These are phyloP conservation scores for Malurus splendens DNA, from an alignment of 2,797 vertebrate species.

Conservation along the genomic window DNA sequence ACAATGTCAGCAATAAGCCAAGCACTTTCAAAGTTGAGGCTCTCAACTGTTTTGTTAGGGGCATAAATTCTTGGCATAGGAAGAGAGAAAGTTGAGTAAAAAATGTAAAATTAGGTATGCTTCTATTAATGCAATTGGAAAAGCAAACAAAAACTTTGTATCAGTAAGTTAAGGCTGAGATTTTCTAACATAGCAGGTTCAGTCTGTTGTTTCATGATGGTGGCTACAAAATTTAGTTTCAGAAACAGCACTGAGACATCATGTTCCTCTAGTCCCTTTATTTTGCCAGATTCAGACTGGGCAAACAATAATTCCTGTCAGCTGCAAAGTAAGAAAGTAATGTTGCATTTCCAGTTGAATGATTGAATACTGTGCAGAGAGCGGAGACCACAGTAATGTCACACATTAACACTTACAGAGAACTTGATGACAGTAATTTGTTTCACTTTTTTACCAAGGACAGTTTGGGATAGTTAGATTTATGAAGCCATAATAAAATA, in stretches of 20 bases:
- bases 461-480: slow-evolving; percentile 31
- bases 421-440: slow-evolving; percentile 19
- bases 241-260: neutral
- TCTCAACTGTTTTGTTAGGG: neutral
- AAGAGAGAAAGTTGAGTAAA: neutral
- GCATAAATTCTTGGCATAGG: neutral
- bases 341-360: slow-evolving; percentile 2
- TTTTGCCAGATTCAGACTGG: slow-evolving; percentile 28
- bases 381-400: slow-evolving; percentile 20
- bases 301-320: neutral
- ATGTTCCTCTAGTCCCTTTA: neutral
- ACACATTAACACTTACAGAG: slow-evolving; percentile 16
- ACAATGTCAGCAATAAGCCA: neutral
- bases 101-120: neutral
- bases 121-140: neutral
- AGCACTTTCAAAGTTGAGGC: neutral
- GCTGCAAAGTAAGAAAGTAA: slow-evolving; percentile 10
- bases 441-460: slow-evolving; percentile 47
- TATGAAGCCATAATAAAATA: slow-evolving; percentile 44
- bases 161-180: neutral
- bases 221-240: neutral
- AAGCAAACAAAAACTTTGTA: neutral
- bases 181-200: neutral
- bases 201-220: neutral
- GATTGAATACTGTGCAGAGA: slow-evolving; percentile 6